Percentiles rank a stretch among this genome's conserved stretches.
These are phyloP conservation scores for Cromileptes altivelis DNA, from an alignment of 2,113 vertebrate species.

Conservation along the genomic window DNA sequence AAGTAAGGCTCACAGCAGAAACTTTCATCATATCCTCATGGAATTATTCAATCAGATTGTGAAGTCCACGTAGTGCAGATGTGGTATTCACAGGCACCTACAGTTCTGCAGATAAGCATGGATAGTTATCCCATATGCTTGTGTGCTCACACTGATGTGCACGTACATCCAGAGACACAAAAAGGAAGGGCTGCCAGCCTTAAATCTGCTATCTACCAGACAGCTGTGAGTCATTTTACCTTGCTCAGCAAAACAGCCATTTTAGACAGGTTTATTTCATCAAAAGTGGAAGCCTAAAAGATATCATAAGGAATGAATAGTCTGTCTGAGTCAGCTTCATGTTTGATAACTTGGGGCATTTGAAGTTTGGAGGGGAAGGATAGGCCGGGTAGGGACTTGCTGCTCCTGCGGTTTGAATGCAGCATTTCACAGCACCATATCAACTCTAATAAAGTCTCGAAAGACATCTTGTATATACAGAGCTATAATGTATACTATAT, in stretches of 20 bases:
- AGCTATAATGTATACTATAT: neutral
- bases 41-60: constrained; percentile 5
- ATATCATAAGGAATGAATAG: constrained; percentile 62
- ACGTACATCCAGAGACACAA: neutral
- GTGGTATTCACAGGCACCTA: neutral
- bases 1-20: neutral
- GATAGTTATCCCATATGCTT: neutral
- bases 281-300: constrained; percentile 46
- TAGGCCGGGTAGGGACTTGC: neutral
- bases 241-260: constrained; percentile 60
- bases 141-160: neutral
- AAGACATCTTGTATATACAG: neutral
- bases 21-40: neutral
- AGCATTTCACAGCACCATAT: neutral
- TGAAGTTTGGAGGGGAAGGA: constrained; percentile 28
- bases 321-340: constrained; percentile 61
- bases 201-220: constrained; percentile 34
- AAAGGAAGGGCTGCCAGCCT: neutral
- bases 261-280: constrained; percentile 66
- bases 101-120: neutral
- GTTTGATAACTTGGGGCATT: constrained; percentile 50
- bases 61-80: neutral
- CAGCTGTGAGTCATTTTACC: constrained; percentile 40
- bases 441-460: neutral
- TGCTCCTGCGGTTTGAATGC: neutral